Conservation (phyloP, 1,140 invertebrate species). For the Brachionus manjavacas region DNA sequence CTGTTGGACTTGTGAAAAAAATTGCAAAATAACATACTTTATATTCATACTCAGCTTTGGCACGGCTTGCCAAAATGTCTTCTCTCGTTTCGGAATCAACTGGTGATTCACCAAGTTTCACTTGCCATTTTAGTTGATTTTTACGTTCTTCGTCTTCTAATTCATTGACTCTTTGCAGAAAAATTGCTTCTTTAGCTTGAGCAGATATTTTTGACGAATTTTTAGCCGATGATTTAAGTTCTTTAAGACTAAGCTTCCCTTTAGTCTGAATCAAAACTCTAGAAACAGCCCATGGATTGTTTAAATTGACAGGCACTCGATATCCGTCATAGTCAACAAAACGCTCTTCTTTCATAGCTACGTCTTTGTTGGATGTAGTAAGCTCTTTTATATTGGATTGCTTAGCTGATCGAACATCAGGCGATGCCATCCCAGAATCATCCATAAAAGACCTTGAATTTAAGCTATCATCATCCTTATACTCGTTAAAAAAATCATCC, state of each 20-base stretch:
- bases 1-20: too few relatives aligned
- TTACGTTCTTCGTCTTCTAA: conserved; percentile 52
- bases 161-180: conserved; percentile 32
- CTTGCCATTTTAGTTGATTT: conserved; percentile 57
- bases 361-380: not conserved
- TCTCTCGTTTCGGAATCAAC: conserved; percentile 48
- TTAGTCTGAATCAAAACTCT: conserved; percentile 38
- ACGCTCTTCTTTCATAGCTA: not conserved
- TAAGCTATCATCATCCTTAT: not conserved
- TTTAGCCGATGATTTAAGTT: not conserved
- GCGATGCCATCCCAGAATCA: not conserved
- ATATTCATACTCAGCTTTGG: conserved; percentile 50
- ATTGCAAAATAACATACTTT: conserved; percentile 48
- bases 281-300: conserved; percentile 35
- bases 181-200: conserved; percentile 34
- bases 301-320: conserved; percentile 6
- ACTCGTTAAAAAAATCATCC: not conserved
- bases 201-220: conserved; percentile 13
- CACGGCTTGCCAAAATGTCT: conserved; percentile 47
- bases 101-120: conserved; percentile 53
- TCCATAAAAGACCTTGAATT: not conserved
- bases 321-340: conserved; percentile 24
- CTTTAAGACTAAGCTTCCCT: conserved; percentile 32
- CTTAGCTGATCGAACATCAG: not conserved
- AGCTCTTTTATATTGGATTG: conserved; percentile 11